Conservation (phyloP, 2,888 invertebrate species). For the Caenorhabditis drosophilae region DNA sequence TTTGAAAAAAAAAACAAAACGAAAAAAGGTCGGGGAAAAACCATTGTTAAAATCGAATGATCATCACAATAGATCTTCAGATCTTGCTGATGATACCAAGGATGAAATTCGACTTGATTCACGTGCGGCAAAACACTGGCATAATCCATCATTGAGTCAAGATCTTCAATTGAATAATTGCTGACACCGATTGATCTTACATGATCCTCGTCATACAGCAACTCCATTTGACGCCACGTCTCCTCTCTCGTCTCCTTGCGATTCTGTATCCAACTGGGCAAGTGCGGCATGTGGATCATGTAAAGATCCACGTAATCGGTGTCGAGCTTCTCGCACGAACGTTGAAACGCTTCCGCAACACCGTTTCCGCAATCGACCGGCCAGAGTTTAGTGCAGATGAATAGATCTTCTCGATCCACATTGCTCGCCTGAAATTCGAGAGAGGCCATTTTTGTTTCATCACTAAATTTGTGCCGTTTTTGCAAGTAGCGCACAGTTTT, state of each 20-base stretch:
- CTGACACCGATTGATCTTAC: slow-evolving; percentile 70
- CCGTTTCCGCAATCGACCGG: slow-evolving; percentile 69
- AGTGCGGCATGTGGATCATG: slow-evolving; percentile 70
- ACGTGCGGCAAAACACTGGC: slow-evolving; percentile 68
- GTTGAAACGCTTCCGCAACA: slow-evolving; percentile 64
- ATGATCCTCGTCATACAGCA: slow-evolving; percentile 68
- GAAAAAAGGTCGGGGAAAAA: background rate
- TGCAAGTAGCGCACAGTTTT: background rate
- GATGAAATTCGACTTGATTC: slow-evolving; percentile 71
- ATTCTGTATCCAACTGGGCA: slow-evolving; percentile 62
- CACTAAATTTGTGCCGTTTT: background rate
- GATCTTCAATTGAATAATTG: slow-evolving; percentile 68
- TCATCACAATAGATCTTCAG: slow-evolving; percentile 68
- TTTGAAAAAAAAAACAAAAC: slow-evolving; percentile 1
- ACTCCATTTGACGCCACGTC: slow-evolving; percentile 70
- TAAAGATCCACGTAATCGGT: slow-evolving; percentile 70
- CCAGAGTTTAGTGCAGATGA: slow-evolving; percentile 70
- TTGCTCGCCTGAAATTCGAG: slow-evolving; percentile 5
- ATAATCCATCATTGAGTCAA: slow-evolving; percentile 66
- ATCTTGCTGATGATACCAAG: slow-evolving; percentile 68
- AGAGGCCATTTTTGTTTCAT: background rate
- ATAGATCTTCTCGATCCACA: slow-evolving; percentile 66
- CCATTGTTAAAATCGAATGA: slow-evolving; percentile 58
- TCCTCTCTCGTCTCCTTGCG: slow-evolving; percentile 60
- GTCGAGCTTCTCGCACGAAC: slow-evolving; percentile 65